These are phyloP conservation scores for Tiliacea citrago DNA, from an alignment of 2,888 invertebrate species.

Conservation along the genomic window DNA sequence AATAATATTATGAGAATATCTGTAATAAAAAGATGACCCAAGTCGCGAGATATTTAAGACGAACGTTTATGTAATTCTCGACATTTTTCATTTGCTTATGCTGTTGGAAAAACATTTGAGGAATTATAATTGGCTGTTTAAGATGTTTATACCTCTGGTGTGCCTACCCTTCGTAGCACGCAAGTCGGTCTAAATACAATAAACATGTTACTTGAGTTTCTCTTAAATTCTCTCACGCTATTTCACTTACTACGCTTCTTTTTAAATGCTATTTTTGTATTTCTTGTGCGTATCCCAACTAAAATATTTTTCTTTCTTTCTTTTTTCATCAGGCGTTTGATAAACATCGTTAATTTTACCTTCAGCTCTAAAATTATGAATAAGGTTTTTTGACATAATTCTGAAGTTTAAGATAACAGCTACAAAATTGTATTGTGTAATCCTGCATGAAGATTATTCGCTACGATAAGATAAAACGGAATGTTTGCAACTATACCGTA, in stretches of 20 bases:
- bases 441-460: slow-evolving; percentile 28
- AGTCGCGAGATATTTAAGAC: not conserved
- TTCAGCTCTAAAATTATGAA: not conserved
- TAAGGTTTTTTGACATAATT: slow-evolving; percentile 17
- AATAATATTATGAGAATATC: not conserved
- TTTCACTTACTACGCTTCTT: not conserved
- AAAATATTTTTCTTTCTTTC: too few relatives aligned
- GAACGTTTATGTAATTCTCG: not conserved
- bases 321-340: slow-evolving; percentile 3
- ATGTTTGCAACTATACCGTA: slow-evolving; percentile 16
- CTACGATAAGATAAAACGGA: slow-evolving; percentile 25
- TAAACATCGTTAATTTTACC: slow-evolving; percentile 10
- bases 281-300: too few relatives aligned
- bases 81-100: slow-evolving; percentile 10
- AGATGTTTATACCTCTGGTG: slow-evolving; percentile 13
- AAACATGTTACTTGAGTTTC: slow-evolving; percentile 17
- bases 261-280: too few relatives aligned
- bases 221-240: slow-evolving; percentile 44
- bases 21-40: not conserved
- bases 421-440: slow-evolving; percentile 39
- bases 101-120: slow-evolving; percentile 7
- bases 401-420: slow-evolving; percentile 35
- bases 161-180: slow-evolving; percentile 27
- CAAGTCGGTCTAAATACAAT: slow-evolving; percentile 7
- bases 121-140: slow-evolving; percentile 47